These are phyloP conservation scores for Beris morrisii DNA, from an alignment of 2,888 invertebrate genomes.

Conservation along the genomic window DNA sequence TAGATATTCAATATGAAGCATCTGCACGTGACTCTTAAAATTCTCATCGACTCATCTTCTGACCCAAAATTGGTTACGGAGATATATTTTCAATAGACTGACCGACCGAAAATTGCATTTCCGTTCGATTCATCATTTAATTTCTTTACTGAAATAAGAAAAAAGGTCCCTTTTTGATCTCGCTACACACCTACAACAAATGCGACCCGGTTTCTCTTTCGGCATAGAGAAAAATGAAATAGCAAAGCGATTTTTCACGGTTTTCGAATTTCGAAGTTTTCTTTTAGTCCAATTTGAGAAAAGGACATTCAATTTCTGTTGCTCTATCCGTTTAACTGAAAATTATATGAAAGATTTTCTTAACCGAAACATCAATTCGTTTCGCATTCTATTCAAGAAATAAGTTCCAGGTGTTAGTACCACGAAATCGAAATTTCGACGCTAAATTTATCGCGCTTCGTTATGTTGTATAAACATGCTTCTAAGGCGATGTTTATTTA, in stretches of 20 bases:
- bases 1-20: too few relatives aligned
- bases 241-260: constrained; percentile 26
- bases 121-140: constrained; percentile 9
- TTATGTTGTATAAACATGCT: constrained; percentile 1
- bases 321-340: background rate
- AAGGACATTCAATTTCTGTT: background rate
- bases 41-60: constrained; percentile 3
- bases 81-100: constrained; percentile 20
- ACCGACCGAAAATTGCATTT: background rate
- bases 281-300: constrained; percentile 3
- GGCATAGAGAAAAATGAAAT: constrained; percentile 3
- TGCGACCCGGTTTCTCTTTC: background rate
- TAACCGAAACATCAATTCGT: constrained; percentile 18
- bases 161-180: background rate
- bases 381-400: constrained; percentile 11
- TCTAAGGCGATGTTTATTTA: constrained; percentile 10
- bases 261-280: constrained; percentile 8
- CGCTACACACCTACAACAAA: constrained; percentile 1
- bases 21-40: background rate
- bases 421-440: constrained; percentile 29
- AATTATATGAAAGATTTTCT: constrained; percentile 2
- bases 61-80: constrained; percentile 22
- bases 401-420: constrained; percentile 32
- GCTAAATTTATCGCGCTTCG: constrained; percentile 30
- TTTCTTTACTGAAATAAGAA: background rate